phyloP scores from a whole-genome alignment of 2,113 vertebrate genomes.

The Amia ocellicauda region DNA sequence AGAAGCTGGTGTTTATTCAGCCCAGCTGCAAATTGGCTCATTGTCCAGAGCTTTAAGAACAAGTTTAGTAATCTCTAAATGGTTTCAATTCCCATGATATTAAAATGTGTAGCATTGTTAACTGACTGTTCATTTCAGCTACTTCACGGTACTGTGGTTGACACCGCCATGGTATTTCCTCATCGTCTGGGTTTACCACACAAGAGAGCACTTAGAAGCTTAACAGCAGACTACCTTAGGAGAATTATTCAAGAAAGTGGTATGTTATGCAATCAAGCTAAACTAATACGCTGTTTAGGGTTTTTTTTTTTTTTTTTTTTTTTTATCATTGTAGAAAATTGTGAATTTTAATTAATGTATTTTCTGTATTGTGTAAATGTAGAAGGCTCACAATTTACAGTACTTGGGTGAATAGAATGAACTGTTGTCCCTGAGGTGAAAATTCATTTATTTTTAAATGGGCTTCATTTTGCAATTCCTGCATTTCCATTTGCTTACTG shows the following conservation, averaged over 20 bases:
- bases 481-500: no score
- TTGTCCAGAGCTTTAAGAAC: no score
- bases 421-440: neutral
- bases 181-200: slow-evolving; percentile 69
- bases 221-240: slow-evolving; percentile 68
- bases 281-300: slow-evolving; percentile 11
- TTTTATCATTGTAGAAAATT: neutral
- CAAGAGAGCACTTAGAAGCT: slow-evolving; percentile 60
- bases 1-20: no score
- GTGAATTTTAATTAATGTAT: neutral
- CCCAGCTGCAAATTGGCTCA: no score
- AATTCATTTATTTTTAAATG: neutral
- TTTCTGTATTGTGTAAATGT: neutral
- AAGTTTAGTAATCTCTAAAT: no score
- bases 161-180: slow-evolving; percentile 70
- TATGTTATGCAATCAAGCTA: slow-evolving; percentile 49
- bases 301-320: slow-evolving; percentile 8
- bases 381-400: neutral
- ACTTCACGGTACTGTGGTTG: slow-evolving; percentile 66
- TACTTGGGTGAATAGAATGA: neutral
- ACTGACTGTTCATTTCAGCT: slow-evolving; percentile 57
- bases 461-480: no score
- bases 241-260: slow-evolving; percentile 72
- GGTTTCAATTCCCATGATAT: no score
- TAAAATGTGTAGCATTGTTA: no score